Percentiles rank a stretch among this genome's conserved stretches.
These are phyloP conservation scores for Sympetrum striolatum DNA, from an alignment of 2,888 invertebrate species.

Conservation along the genomic window DNA sequence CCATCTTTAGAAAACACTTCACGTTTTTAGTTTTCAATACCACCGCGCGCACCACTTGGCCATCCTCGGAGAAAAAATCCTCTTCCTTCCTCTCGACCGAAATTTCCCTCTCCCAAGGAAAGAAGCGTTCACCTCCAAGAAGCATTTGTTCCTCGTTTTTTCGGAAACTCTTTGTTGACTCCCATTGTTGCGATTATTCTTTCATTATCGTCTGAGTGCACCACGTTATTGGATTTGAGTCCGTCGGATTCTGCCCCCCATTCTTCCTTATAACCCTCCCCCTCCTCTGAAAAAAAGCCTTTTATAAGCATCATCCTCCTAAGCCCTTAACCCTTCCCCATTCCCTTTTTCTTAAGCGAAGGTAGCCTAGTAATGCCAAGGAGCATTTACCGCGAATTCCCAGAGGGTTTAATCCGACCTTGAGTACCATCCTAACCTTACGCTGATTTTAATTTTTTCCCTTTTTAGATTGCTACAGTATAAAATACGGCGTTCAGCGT, in stretches of 20 bases:
- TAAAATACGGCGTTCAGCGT: no score
- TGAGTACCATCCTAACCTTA: not conserved
- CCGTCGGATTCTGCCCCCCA: not conserved
- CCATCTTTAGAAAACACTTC: no score
- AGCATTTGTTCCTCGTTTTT: not conserved
- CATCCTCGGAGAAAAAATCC: not conserved
- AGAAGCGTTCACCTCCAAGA: not conserved
- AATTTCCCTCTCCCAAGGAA: not conserved
- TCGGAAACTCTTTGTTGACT: not conserved
- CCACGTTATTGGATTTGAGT: slow-evolving; percentile 27
- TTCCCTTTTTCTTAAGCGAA: not conserved
- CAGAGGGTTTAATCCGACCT: not conserved
- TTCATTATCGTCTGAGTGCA: slow-evolving; percentile 24
- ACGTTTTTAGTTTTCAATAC: no score
- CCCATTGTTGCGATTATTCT: slow-evolving; percentile 18
- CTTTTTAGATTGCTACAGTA: not conserved
- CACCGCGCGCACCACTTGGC: no score
- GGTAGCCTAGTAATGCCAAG: not conserved
- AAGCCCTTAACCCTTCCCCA: not conserved
- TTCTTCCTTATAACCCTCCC: not conserved
- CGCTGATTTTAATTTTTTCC: not conserved
- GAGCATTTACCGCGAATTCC: no score
- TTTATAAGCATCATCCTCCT: not conserved
- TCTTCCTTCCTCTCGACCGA: not conserved
- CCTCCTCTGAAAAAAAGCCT: not conserved